Evolutionary conservation across 2,888 invertebrate genomes (phyloP).

Genomic region (Drosophila koepferae): DNA sequence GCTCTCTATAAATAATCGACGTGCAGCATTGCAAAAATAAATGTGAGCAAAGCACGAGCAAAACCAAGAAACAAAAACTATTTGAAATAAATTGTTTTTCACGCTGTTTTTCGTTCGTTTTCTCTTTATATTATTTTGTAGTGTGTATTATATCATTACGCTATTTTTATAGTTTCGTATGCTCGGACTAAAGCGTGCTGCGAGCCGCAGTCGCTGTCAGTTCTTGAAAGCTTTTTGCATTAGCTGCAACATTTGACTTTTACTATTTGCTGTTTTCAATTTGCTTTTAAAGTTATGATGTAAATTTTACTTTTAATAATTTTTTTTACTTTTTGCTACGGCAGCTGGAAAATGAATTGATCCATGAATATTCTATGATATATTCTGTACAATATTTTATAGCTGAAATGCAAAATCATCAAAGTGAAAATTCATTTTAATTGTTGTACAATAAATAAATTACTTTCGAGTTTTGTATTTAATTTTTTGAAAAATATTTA

Average conservation of each 20-base stretch:
- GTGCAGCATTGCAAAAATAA: slow-evolving; percentile 32
- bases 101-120: slow-evolving; percentile 5
- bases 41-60: neutral
- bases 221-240: slow-evolving; percentile 49
- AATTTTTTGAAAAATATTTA: too few species aligned
- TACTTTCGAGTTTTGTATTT: too few species aligned
- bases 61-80: slow-evolving; percentile 1
- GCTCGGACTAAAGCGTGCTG: slow-evolving; percentile 9
- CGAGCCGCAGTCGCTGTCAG: slow-evolving; percentile 30
- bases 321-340: neutral
- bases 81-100: slow-evolving; percentile 38
- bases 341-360: neutral
- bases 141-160: slow-evolving; percentile 50
- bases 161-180: slow-evolving; percentile 46
- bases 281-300: neutral
- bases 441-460: too few species aligned
- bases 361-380: neutral
- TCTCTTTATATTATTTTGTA: neutral
- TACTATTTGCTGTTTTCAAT: neutral
- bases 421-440: too few species aligned
- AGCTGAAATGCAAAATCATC: neutral
- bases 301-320: neutral
- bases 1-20: slow-evolving; percentile 51
- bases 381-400: neutral
- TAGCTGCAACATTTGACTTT: slow-evolving; percentile 28